These are phyloP conservation scores for Catocala fraxini DNA, from an alignment of 2,888 invertebrate genomes.

Conservation along the genomic window DNA sequence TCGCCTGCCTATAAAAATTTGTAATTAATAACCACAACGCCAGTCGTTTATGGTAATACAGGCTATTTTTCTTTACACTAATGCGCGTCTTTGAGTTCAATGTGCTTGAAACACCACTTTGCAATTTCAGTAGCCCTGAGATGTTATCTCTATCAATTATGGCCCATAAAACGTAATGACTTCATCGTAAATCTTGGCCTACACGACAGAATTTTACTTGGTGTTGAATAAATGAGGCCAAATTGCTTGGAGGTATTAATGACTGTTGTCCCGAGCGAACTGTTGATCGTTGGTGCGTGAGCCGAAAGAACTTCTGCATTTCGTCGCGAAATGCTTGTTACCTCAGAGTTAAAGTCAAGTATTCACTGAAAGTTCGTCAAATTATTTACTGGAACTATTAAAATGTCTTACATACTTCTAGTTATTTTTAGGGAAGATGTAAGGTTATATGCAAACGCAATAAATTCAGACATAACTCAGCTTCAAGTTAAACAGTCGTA, in stretches of 20 bases:
- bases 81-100: constrained; percentile 79
- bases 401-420: too few relatives aligned
- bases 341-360: constrained; percentile 18
- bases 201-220: constrained; percentile 83
- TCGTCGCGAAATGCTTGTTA: constrained; percentile 46
- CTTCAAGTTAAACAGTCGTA: too few relatives aligned
- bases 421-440: too few relatives aligned
- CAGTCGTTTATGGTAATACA: constrained; percentile 79
- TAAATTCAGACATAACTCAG: too few relatives aligned
- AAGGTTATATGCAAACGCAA: too few relatives aligned
- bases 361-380: too few relatives aligned
- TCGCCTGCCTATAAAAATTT: constrained; percentile 72
- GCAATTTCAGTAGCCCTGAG: constrained; percentile 81
- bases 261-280: constrained; percentile 62
- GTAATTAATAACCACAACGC: constrained; percentile 82
- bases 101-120: constrained; percentile 79
- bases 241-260: constrained; percentile 75
- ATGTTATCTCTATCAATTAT: constrained; percentile 86
- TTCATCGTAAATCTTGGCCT: constrained; percentile 85
- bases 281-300: constrained; percentile 44
- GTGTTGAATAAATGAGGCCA: constrained; percentile 83
- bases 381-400: too few relatives aligned
- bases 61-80: constrained; percentile 80
- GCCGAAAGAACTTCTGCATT: constrained; percentile 34
- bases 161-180: constrained; percentile 86